Base-by-base conservation (phyloP, 2,113 vertebrate genomes). In the Mystacornis crossleyi region DNA sequence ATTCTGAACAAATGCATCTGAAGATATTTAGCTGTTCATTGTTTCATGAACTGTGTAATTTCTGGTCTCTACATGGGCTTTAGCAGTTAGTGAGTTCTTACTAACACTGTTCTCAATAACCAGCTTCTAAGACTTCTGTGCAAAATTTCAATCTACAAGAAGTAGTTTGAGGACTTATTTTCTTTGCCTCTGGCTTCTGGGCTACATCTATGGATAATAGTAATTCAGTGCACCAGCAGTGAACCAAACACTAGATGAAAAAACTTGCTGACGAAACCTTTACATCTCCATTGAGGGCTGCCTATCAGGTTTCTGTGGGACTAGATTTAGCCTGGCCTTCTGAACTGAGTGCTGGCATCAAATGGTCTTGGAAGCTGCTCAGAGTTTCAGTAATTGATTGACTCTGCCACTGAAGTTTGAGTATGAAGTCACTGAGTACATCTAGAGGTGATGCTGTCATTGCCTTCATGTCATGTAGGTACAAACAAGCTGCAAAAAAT, bases 201-300 rank as follows among this genome's bases (percentile, higher is more conserved):
- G 21, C 36, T 77, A 0, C 20, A 26, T 43, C 25, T 69, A 4
- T 40, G 6, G 14, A 10, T 18, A 6, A 11, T 4, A 40, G 18
- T 33, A 42, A 50, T 38, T 36, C 6, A 1, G 16, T 16, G 7
- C 9, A 14, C 33, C 69, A 34, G 28, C 2, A 17, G 8, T 65
- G 28, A 91, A 53, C 8, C 13, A 15, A 65, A 18, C 31, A 28
- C 23, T 5, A 23, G 20, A 29, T 17, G 4, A 54, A 87, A 90
- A 50, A 17, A 9, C 20, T 11, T 61, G 13, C 6, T 75, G 36
- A 18, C 48, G n/a, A 5, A 4, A 20, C 29, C 18, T 36, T 34
- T 51, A 12, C 3, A 2, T 26, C 29, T 60, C 3, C 5, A 3
- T 2, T 33, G 29, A 15, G 26, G 12, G 6, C 18, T 67, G 18